Evolutionary conservation across 2,113 vertebrate species (phyloP).

Genomic region (Guaruba guarouba): DNA sequence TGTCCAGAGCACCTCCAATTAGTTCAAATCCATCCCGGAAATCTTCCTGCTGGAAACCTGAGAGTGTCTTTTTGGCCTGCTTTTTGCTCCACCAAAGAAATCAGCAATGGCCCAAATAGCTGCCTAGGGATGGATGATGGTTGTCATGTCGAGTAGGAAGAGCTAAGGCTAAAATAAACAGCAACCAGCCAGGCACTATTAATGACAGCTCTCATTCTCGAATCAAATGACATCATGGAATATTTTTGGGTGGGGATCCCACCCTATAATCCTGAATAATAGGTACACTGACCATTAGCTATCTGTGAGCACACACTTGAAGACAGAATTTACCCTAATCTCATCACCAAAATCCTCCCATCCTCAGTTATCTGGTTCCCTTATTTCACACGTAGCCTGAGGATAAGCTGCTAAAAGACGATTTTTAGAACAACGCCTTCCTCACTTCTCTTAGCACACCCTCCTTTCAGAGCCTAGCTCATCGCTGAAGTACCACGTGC

Average conservation of each 20-base stretch:
- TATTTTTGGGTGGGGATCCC: background rate
- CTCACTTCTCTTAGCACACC: background rate
- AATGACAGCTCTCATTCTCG: background rate
- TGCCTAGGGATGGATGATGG: background rate
- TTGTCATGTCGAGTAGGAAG: background rate
- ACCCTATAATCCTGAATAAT: too few species aligned
- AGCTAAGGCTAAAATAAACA: background rate
- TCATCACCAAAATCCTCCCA: background rate
- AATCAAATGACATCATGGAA: background rate
- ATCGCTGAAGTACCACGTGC: fast-evolving
- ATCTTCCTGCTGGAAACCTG: background rate
- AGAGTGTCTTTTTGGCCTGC: background rate
- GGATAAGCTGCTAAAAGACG: background rate
- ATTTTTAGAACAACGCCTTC: background rate
- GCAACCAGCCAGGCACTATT: fast-evolving
- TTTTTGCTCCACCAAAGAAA: background rate
- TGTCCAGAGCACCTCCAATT: background rate
- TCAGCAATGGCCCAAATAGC: fast-evolving
- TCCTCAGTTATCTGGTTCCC: background rate
- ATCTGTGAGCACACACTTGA: background rate
- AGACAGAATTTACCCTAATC: background rate
- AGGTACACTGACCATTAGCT: fast-evolving
- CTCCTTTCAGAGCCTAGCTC: fast-evolving
- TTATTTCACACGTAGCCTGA: background rate
- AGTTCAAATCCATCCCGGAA: background rate